Conservation (phyloP, 2,113 vertebrate species). For the Xiphophorus couchianus region DNA sequence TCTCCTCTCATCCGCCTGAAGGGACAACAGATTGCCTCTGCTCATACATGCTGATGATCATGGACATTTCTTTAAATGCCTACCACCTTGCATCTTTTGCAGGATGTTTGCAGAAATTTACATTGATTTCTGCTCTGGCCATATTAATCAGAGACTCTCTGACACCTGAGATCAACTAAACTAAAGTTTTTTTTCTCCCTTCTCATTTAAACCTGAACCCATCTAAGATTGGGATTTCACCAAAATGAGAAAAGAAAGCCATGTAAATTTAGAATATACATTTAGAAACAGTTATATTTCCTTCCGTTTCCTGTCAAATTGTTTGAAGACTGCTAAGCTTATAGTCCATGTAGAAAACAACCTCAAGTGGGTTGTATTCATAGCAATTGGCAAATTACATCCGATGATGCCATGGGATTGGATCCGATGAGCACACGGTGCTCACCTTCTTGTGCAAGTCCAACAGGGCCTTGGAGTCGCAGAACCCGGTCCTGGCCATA, state of each 20-base stretch:
- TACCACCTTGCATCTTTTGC: neutral
- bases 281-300: neutral
- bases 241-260: neutral
- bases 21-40: slow-evolving; percentile 1
- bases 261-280: neutral
- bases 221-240: too few species aligned
- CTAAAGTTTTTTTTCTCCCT: too few species aligned
- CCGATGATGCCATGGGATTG: neutral
- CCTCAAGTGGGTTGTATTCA: neutral
- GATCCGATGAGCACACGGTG: neutral
- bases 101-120: neutral
- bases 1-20: slow-evolving; percentile 72
- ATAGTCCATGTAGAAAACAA: neutral
- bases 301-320: neutral
- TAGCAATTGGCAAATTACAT: too few species aligned
- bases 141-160: too few species aligned
- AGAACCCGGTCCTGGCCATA: slow-evolving; percentile 81
- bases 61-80: neutral
- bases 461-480: slow-evolving; percentile 78
- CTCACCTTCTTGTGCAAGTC: slow-evolving; percentile 80
- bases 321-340: neutral
- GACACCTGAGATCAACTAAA: too few species aligned
- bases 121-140: neutral
- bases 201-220: too few species aligned
- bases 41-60: neutral